A percentile compares a stretch with the other conserved stretches of the same genome.
These are phyloP conservation scores for Rallus crepitans DNA, from an alignment of 2,797 vertebrate genomes.

Conservation along the genomic window DNA sequence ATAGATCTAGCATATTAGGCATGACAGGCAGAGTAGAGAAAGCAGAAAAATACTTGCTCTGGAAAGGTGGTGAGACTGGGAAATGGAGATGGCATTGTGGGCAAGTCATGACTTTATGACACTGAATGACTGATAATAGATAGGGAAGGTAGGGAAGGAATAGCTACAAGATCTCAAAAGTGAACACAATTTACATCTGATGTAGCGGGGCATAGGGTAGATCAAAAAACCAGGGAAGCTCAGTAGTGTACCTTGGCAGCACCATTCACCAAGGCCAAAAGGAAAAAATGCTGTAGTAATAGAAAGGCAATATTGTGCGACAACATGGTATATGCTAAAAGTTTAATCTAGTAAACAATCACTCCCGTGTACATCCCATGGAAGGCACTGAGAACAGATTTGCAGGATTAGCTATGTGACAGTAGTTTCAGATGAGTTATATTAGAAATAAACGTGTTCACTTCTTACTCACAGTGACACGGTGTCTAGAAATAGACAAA, in stretches of 20 bases:
- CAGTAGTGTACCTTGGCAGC: background rate
- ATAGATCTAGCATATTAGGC: background rate
- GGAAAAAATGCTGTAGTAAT: background rate
- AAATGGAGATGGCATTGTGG: background rate
- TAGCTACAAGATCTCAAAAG: background rate
- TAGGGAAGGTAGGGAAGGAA: background rate
- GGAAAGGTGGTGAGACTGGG: background rate
- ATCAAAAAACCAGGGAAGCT: background rate
- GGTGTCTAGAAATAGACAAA: background rate
- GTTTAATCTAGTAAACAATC: background rate
- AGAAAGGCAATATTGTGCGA: background rate
- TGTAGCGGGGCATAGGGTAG: background rate
- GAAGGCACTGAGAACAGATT: background rate
- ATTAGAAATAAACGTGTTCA: background rate
- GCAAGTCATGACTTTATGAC: background rate
- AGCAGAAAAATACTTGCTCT: background rate
- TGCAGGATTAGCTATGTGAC: background rate
- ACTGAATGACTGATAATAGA: background rate
- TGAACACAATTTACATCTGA: background rate
- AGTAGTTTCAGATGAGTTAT: background rate
- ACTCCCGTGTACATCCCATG: background rate
- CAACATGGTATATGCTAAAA: background rate
- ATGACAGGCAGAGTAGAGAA: background rate
- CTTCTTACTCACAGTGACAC: too few relatives aligned
- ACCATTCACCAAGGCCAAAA: background rate